Conservation (phyloP, 2,797 vertebrate species). For the Ispidina picta region DNA sequence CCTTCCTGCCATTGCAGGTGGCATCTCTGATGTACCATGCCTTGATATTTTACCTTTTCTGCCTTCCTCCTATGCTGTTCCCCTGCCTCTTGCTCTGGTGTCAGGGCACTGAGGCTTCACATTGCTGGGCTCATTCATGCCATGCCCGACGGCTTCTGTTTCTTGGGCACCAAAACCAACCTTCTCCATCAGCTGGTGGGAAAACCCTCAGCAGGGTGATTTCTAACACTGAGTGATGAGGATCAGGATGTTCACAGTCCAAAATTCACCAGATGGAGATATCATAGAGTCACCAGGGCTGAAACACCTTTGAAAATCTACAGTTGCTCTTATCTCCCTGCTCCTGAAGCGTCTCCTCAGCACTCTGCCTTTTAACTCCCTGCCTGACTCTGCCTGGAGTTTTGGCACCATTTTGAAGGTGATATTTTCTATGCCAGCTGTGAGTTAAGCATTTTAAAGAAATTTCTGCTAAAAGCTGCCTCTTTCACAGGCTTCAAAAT, state of each 20-base stretch:
- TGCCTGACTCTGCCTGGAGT: neutral
- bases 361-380: neutral
- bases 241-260: neutral
- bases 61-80: rapidly evolving
- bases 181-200: neutral
- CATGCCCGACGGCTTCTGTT: rapidly evolving
- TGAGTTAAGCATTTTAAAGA: neutral
- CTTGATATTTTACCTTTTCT: neutral
- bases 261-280: neutral
- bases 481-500: neutral
- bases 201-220: neutral
- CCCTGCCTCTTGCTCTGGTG: rapidly evolving
- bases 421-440: constrained; percentile 1
- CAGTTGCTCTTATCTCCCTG: neutral
- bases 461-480: neutral
- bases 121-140: neutral
- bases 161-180: neutral
- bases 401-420: neutral
- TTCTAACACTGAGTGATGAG: rapidly evolving
- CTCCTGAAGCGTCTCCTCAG: neutral
- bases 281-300: neutral
- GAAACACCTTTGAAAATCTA: neutral
- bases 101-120: neutral
- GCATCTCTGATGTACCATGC: neutral
- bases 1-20: rapidly evolving